A percentile compares a stretch with the other conserved stretches of the same genome.
Conservation (phyloP, 2,113 vertebrate genomes). For the Erpornis zantholeuca region DNA sequence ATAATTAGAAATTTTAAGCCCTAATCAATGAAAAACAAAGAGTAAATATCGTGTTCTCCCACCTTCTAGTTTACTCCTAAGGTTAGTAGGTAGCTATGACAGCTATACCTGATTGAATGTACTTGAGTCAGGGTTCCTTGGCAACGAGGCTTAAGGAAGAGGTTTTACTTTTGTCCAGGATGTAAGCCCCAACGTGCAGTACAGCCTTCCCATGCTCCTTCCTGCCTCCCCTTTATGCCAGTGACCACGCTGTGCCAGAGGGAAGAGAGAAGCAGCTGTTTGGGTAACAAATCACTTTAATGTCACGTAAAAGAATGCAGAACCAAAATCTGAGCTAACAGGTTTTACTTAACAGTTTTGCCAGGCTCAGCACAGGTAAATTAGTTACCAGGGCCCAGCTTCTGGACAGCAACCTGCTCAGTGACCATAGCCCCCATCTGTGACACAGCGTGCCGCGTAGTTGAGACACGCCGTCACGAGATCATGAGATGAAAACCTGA, state of each 20-base stretch:
- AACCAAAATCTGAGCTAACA: not conserved
- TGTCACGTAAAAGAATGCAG: not conserved
- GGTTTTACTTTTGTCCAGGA: not conserved
- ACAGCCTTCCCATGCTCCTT: not conserved
- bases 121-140: not conserved
- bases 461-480: not conserved
- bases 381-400: not conserved
- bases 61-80: not conserved
- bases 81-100: not conserved
- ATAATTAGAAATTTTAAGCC: not conserved
- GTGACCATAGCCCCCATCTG: not conserved
- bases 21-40: not conserved
- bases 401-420: accelerated
- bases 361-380: not conserved
- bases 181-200: not conserved
- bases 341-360: not conserved
- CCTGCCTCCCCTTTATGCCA: not conserved
- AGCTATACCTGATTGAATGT: not conserved
- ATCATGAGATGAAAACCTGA: not conserved
- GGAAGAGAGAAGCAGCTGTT: not conserved
- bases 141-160: not conserved
- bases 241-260: not conserved
- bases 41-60: not conserved
- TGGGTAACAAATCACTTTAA: not conserved
- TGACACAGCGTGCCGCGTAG: accelerated